Base-by-base conservation (phyloP, 1,140 invertebrate genomes). In the Onthophagus taurus region DNA sequence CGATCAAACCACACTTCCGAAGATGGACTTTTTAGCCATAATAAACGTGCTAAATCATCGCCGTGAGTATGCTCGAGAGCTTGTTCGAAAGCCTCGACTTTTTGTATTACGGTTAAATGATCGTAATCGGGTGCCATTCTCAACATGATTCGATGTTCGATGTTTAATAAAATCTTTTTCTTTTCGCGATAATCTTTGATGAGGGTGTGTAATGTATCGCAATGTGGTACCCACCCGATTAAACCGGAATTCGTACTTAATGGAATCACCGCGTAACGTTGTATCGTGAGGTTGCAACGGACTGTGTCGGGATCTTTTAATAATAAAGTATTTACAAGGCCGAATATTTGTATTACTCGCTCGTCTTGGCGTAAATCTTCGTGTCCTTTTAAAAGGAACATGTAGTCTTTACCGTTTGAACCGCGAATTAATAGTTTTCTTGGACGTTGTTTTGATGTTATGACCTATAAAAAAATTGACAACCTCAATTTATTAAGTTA, bases 301-400 rank as follows among this genome's bases (percentile, higher is more conserved):
- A 91, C 94, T 0, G 96, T 99, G 57, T 96, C 92, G 0, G 89
- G 84, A 70, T 99, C 93, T 55, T 89, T 85, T 11, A 94, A 72
- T 0, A 99, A 69, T 2, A 99, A 66, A 0, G 93, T 97, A 65
- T 99, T 99, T 11, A 99, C 93, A 31, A 99, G 72, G 31, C 95
- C 94, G 70, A 99, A 99, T 8, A 99, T 71, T 67, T 99, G 97
- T 97, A 99, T 99, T 0, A 99, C 96, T 37, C 97, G 70, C 66
- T 99, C 97, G 66, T 99, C 97, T 68, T 99, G 97, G 24, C 97
- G 74, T 21, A 99, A 71, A 74, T 99, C 97, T 71, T 99, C 97
- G 60, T 99, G 97, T 0, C 97, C 97, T 72, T 99, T 99, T 34
- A 99, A 68, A 9, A 99, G 68, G 69, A 99, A 99, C 81, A 93